phyloP scores from a whole-genome alignment of 2,797 vertebrate species.

The Mus minutoides region DNA sequence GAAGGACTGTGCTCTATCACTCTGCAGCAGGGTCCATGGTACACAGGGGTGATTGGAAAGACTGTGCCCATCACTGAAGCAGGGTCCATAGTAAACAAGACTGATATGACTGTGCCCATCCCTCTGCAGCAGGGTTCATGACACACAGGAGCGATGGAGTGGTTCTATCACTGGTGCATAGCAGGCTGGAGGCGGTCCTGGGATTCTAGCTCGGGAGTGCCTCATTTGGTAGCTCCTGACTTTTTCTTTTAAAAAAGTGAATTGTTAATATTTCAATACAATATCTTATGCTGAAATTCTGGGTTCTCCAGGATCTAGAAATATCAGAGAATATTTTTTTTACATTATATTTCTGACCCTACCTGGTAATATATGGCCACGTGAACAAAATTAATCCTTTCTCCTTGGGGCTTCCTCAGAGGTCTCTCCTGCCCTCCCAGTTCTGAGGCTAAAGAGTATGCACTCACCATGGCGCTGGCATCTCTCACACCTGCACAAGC shows the following conservation, averaged over 20 bases:
- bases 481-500: neutral
- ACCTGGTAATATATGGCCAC: neutral
- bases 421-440: neutral
- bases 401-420: neutral
- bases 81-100: neutral
- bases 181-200: no score
- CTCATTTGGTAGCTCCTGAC: neutral
- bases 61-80: neutral
- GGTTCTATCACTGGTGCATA: rapidly evolving
- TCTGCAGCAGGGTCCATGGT: neutral
- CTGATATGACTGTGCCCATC: neutral
- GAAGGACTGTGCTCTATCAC: neutral
- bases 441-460: neutral
- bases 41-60: neutral
- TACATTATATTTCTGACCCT: neutral
- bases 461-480: neutral
- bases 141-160: no score
- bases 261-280: neutral
- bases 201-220: neutral
- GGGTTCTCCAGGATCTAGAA: neutral
- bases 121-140: neutral
- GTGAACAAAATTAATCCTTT: no score
- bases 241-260: neutral
- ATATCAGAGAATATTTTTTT: neutral
- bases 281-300: slow-evolving; percentile 34